Evolutionary conservation across 2,888 invertebrate genomes (phyloP).

Genomic region (Drosophila stalkeri): DNA sequence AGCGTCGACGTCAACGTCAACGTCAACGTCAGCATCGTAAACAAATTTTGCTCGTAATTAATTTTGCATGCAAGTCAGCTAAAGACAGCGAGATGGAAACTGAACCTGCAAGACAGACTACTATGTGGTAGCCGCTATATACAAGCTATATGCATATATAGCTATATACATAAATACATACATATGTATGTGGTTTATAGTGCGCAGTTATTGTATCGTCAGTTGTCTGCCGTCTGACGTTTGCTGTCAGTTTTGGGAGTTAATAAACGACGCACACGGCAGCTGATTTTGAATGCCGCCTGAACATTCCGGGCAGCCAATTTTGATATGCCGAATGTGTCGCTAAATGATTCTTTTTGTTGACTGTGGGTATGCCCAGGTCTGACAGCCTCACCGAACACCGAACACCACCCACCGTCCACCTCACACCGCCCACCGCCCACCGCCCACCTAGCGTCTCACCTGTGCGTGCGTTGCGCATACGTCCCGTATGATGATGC

Average conservation of each 20-base stretch:
- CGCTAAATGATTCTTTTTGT: constrained; percentile 70
- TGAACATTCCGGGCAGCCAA: constrained; percentile 22
- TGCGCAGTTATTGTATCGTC: constrained; percentile 19
- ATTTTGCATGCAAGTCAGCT: constrained; percentile 78
- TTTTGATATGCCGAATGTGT: constrained; percentile 78
- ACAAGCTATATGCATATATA: neutral
- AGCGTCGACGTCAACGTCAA: neutral
- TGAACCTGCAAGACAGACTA: constrained; percentile 1
- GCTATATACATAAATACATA: neutral
- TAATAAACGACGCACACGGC: constrained; percentile 61
- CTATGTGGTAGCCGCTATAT: constrained; percentile 1
- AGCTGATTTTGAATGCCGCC: constrained; percentile 54
- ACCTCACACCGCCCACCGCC: neutral
- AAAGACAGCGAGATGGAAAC: constrained; percentile 32
- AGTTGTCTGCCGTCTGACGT: constrained; percentile 18
- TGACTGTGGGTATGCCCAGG: neutral
- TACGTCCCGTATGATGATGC: constrained; percentile 57
- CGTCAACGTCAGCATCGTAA: constrained; percentile 61
- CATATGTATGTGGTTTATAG: neutral
- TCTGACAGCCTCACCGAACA: no score
- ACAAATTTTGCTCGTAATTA: constrained; percentile 74
- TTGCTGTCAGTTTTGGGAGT: constrained; percentile 39
- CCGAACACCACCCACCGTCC: neutral
- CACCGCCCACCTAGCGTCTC: neutral
- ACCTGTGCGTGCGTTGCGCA: constrained; percentile 54